Evolutionary conservation across 2,888 invertebrate species (phyloP).

Genomic region (Pantelozetes paolii): DNA sequence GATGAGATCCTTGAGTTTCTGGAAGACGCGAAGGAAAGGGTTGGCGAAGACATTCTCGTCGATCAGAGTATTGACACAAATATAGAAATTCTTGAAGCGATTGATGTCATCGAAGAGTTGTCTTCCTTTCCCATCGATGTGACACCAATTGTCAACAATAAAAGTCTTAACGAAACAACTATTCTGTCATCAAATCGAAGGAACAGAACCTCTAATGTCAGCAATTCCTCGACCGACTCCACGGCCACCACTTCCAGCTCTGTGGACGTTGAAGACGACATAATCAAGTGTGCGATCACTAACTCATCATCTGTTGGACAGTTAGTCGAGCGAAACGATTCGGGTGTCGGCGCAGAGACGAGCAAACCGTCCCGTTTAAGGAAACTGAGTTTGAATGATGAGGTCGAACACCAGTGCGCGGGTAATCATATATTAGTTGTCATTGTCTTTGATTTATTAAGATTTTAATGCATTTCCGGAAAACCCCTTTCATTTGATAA

Average conservation of each 20-base stretch:
- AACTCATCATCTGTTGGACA: constrained; percentile 37
- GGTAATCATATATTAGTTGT: background rate
- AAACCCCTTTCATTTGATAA: background rate
- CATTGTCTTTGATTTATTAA: background rate
- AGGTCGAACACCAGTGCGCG: constrained; percentile 18
- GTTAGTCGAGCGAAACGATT: constrained; percentile 84
- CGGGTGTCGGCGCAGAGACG: constrained; percentile 86
- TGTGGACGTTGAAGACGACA: constrained; percentile 36
- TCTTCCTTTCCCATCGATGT: constrained; percentile 18
- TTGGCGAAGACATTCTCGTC: constrained; percentile 36
- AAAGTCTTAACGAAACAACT: constrained; percentile 39
- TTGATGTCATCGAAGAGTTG: constrained; percentile 42
- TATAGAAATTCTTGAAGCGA: constrained; percentile 42
- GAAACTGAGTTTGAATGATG: constrained; percentile 38
- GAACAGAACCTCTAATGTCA: constrained; percentile 42
- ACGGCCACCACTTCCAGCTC: constrained; percentile 42
- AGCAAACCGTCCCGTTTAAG: constrained; percentile 69
- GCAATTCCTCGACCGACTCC: constrained; percentile 43
- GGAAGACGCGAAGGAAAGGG: constrained; percentile 60
- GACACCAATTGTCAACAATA: constrained; percentile 39
- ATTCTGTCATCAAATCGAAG: constrained; percentile 37
- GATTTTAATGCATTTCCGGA: background rate
- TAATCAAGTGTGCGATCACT: constrained; percentile 32
- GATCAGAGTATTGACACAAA: constrained; percentile 39
- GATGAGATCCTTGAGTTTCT: constrained; percentile 84